Percentiles rank a stretch among this genome's conserved stretches.
Conservation (phyloP, 2,113 vertebrate genomes). For the Phoenicopterus ruber region DNA sequence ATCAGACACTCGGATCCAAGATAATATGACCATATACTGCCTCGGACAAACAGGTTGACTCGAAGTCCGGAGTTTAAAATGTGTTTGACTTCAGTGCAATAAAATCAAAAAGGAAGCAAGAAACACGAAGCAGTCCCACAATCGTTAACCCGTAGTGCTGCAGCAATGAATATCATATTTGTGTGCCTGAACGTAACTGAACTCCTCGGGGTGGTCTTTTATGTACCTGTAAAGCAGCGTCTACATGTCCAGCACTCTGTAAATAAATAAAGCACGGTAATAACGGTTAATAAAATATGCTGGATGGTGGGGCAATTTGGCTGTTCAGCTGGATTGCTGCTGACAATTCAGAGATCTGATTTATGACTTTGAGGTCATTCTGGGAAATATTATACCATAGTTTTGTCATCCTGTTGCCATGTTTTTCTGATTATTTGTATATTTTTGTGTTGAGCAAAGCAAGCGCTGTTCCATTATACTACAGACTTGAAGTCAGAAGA, state of each 20-base stretch:
- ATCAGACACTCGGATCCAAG: not conserved
- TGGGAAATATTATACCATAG: not conserved
- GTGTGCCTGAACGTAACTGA: not conserved
- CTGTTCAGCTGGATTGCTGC: not conserved
- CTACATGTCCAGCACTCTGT: slow-evolving; percentile 22
- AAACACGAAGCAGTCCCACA: not conserved
- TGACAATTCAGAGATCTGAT: slow-evolving; percentile 15
- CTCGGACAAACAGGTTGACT: slow-evolving; percentile 6
- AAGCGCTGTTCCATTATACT: not conserved
- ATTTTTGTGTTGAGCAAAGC: not conserved
- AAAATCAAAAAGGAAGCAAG: slow-evolving; percentile 26
- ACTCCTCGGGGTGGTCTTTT: slow-evolving; percentile 18
- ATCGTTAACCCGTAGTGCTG: not conserved
- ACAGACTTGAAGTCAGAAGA: not conserved
- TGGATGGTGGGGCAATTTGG: not conserved
- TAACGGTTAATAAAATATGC: slow-evolving; percentile 38
- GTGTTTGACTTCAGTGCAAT: slow-evolving; percentile 17
- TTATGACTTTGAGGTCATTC: slow-evolving; percentile 47
- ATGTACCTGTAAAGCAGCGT: slow-evolving; percentile 54
- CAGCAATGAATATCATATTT: slow-evolving; percentile 21
- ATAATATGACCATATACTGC: not conserved
- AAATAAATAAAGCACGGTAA: slow-evolving; percentile 53
- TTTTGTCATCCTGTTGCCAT: slow-evolving; percentile 15
- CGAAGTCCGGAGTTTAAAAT: not conserved
- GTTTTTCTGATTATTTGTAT: slow-evolving; percentile 44